A percentile compares a stretch with the other conserved stretches of the same genome.
phyloP scores from a whole-genome alignment of 2,113 vertebrate genomes.

The Podilymbus podiceps region DNA sequence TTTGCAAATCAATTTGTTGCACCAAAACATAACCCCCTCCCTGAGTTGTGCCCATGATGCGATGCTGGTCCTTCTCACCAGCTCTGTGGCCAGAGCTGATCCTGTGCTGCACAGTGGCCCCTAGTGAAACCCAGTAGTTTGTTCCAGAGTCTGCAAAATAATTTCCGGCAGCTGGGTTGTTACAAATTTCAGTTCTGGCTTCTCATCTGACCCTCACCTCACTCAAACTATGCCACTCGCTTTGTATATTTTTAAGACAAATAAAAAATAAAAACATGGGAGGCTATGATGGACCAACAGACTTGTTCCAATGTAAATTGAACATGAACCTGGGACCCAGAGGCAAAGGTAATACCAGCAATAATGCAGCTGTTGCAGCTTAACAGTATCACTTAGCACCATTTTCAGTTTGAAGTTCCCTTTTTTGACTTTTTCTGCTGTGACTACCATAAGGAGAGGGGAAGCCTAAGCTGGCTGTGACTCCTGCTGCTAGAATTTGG shows the following conservation, averaged over 20 bases:
- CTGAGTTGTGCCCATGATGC: neutral
- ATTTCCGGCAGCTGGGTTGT: constrained; percentile 42
- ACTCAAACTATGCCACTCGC: neutral
- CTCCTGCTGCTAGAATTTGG: neutral
- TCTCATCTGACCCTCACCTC: neutral
- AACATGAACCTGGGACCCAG: neutral
- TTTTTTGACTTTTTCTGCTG: neutral
- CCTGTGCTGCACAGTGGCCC: constrained; percentile 53
- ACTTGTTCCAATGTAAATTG: neutral
- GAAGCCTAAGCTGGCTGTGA: neutral
- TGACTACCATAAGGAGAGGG: neutral
- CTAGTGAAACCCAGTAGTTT: constrained; percentile 35
- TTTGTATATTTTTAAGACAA: neutral
- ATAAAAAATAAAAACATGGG: neutral
- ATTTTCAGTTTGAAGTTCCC: neutral
- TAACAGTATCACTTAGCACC: neutral
- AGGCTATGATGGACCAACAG: neutral
- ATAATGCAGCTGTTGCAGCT: neutral
- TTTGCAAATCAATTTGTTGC: neutral
- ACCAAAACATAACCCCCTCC: neutral
- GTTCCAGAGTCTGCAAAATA: neutral
- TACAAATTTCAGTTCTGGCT: constrained; percentile 28
- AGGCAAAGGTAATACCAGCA: neutral
- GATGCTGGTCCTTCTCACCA: neutral
- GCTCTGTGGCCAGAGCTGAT: neutral